phyloP scores from a whole-genome alignment of 2,797 vertebrate genomes.

The Euthynnus affinis region DNA sequence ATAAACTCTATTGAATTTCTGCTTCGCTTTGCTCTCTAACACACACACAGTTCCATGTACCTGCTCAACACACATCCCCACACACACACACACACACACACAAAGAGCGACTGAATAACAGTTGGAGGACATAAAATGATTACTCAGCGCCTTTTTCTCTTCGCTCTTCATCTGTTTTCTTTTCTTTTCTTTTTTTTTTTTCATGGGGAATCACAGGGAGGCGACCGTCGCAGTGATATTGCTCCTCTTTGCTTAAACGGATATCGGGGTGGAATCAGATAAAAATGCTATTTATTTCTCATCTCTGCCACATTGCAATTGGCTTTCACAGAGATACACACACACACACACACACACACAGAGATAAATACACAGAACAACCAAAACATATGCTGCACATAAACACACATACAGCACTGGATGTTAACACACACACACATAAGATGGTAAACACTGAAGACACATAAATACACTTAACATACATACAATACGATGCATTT shows the following conservation, averaged over 20 bases:
- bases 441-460: not conserved
- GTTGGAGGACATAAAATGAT: constrained; percentile 61
- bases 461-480: not conserved
- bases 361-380: not conserved
- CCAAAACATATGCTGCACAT: not conserved
- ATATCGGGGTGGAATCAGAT: constrained; percentile 68
- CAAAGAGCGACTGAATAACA: constrained; percentile 38
- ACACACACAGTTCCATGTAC: not conserved
- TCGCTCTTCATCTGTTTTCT: constrained; percentile 45
- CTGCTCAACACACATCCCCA: not conserved
- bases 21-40: not conserved
- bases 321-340: constrained; percentile 24
- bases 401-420: not conserved
- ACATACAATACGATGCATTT: not conserved
- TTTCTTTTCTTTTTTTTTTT: constrained; percentile 27
- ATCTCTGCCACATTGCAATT: constrained; percentile 44
- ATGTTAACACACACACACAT: not conserved
- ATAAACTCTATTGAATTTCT: constrained; percentile 49
- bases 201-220: constrained; percentile 6
- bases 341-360: not conserved
- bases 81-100: not conserved
- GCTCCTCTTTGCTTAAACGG: constrained; percentile 57
- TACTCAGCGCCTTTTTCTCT: constrained; percentile 47
- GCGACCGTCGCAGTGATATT: constrained; percentile 33
- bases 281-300: constrained; percentile 76